Evolutionary conservation across 2,113 vertebrate genomes (phyloP).

Genomic region (Uria lomvia): DNA sequence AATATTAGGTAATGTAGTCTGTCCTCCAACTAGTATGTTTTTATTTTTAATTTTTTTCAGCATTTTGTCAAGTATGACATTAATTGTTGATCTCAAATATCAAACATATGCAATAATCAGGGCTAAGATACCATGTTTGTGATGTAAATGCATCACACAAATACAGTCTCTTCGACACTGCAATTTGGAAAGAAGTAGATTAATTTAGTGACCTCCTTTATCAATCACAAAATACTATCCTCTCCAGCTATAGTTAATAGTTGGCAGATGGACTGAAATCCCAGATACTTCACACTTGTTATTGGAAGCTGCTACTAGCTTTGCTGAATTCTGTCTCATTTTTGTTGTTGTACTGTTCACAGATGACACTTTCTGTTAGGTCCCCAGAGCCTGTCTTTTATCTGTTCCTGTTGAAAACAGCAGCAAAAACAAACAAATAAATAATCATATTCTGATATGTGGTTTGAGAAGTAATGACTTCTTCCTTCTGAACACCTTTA

Average conservation of each 20-base stretch:
- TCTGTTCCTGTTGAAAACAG: not conserved
- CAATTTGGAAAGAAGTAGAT: not conserved
- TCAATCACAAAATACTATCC: not conserved
- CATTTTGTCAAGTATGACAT: not conserved
- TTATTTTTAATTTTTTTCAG: not conserved
- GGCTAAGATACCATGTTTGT: not conserved
- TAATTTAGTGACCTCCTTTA: not conserved
- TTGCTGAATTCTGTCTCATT: not conserved
- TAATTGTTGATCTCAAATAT: not conserved
- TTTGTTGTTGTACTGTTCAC: not conserved
- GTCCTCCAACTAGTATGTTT: not conserved
- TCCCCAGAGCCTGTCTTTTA: not conserved
- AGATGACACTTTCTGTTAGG: not conserved
- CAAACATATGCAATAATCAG: not conserved
- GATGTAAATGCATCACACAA: not conserved
- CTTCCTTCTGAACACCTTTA: slow-evolving; percentile 22
- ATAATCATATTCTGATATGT: not conserved
- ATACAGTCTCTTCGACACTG: not conserved
- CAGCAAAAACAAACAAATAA: not conserved
- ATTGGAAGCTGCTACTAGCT: not conserved
- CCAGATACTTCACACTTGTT: not conserved
- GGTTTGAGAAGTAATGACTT: not conserved
- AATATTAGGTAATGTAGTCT: not conserved
- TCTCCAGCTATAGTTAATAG: not conserved
- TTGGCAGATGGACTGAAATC: not conserved